phyloP scores from a whole-genome alignment of 2,888 invertebrate species.

The Dynastes maya region DNA sequence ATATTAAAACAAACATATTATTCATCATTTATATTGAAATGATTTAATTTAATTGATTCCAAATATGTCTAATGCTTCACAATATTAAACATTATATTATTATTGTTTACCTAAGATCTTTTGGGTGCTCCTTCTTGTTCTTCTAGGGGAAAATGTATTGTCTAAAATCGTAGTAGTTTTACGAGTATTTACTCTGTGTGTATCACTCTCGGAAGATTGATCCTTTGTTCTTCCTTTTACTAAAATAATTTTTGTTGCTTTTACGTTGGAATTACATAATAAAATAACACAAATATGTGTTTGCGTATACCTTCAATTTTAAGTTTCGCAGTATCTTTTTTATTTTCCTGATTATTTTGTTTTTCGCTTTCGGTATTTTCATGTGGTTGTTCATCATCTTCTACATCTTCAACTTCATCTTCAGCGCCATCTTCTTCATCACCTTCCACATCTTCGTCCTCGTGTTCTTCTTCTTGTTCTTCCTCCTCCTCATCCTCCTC shows the following conservation, averaged over 20 bases:
- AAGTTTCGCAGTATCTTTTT: slow-evolving; percentile 45
- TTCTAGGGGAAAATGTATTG: slow-evolving; percentile 56
- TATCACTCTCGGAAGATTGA: slow-evolving; percentile 59
- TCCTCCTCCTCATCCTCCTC: slow-evolving; percentile 56
- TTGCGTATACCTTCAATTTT: slow-evolving; percentile 25
- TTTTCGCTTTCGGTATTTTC: slow-evolving; percentile 37
- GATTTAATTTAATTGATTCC: slow-evolving; percentile 5
- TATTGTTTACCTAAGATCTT: slow-evolving; percentile 55
- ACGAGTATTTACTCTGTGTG: slow-evolving; percentile 56
- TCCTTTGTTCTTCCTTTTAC: slow-evolving; percentile 44
- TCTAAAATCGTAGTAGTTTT: slow-evolving; percentile 54
- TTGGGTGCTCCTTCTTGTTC: slow-evolving; percentile 54
- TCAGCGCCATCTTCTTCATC: slow-evolving; percentile 54
- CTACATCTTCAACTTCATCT: slow-evolving; percentile 55
- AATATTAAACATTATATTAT: too few relatives aligned
- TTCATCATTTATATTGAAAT: too few relatives aligned
- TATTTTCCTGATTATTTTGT: slow-evolving; percentile 34
- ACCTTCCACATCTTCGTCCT: slow-evolving; percentile 53
- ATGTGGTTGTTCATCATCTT: slow-evolving; percentile 51
- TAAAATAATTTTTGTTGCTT: slow-evolving; percentile 25
- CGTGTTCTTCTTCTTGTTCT: slow-evolving; percentile 51
- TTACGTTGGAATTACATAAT: too few relatives aligned
- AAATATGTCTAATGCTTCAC: too few relatives aligned
- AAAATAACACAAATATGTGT: too few relatives aligned
- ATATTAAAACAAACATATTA: background rate